These are phyloP conservation scores for Equus przewalskii DNA, from an alignment of 2,113 vertebrate genomes.

Conservation along the genomic window DNA sequence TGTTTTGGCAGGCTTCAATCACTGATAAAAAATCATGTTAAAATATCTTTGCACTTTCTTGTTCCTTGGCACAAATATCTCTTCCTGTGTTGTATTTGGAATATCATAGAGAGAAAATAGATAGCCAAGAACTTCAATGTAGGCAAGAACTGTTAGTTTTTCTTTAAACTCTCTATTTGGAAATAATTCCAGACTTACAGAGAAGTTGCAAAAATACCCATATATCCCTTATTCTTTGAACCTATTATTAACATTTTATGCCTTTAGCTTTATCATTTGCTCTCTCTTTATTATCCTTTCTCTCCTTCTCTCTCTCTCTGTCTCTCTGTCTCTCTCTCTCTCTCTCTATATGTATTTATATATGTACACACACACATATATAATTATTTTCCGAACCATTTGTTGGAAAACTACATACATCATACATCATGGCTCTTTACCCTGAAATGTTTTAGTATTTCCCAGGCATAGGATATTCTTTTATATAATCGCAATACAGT, in stretches of 20 bases:
- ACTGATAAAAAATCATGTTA: conserved; percentile 85
- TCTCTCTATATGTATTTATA: neutral
- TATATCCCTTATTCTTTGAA: neutral
- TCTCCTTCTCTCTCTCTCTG: neutral
- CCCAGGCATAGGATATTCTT: neutral
- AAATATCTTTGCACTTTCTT: conserved; percentile 80
- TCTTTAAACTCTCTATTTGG: conserved; percentile 17
- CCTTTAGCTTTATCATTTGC: neutral
- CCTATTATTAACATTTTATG: neutral
- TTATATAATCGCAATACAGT: neutral
- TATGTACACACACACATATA: neutral
- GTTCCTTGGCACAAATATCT: conserved; percentile 80
- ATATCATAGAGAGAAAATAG: conserved; percentile 74
- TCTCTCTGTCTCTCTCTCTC: neutral
- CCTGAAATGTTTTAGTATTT: neutral
- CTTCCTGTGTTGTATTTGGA: conserved; percentile 86
- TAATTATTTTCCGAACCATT: neutral
- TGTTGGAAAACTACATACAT: neutral
- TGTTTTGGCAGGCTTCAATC: conserved; percentile 83
- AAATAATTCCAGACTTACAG: conserved; percentile 30
- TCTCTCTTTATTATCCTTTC: neutral
- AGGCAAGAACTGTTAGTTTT: conserved; percentile 80
- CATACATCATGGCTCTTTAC: neutral
- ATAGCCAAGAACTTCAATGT: conserved; percentile 78
- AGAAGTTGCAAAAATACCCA: conserved; percentile 4